Evolutionary conservation across 2,113 vertebrate genomes (phyloP), one percentile per base, ranked within the genome.

Genomic region (Panthera tigris): DNA sequence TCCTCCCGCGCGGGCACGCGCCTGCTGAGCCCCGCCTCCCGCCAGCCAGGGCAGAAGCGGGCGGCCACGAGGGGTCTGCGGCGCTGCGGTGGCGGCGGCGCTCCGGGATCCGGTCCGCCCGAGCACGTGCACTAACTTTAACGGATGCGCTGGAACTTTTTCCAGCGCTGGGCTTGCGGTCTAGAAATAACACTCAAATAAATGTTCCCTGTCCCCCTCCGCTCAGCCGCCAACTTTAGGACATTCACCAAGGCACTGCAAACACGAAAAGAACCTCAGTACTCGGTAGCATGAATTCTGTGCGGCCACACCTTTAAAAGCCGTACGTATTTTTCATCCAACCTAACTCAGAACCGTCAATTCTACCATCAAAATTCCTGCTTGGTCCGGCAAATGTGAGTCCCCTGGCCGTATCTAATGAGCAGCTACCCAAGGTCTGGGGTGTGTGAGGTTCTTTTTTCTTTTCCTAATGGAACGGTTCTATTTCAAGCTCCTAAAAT

Each of bases 401-500:
- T 21, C 9, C 15, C 29, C 65, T 23, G n/a, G 39, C 12, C 79
- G 21, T 18, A 14, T 57, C 41, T 9, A 4, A 0, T 50, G n/a
- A 82, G 36, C 25, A 29, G 25, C 71, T 48, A 41, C 0, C 7
- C 1, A 29, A 14, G 9, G 63, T 66, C 16, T 55, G 39, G 21
- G 50, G 80, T 31, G n/a, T 18, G 7, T 7, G 12, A 52, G 68
- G 41, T 57, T 78, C 18, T 41, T 65, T 48, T 7, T 16, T 2
- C 12, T n/a, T 39, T 55, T 33, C 55, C 39, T 63, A 57, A 81
- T 8, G 1, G 7, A 81, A 96, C 29, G 65, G 82, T 73, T 90
- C 74, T 27, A 68, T 79, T 96, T 95, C 71, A 48, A 61, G 87
- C 29, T 74, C 33, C 36, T 85, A 87, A 97, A 89, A 76, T 89